A percentile compares a stretch with the other conserved stretches of the same genome.
These are phyloP conservation scores for Cygnus olor DNA, from an alignment of 2,797 vertebrate species.

Conservation along the genomic window DNA sequence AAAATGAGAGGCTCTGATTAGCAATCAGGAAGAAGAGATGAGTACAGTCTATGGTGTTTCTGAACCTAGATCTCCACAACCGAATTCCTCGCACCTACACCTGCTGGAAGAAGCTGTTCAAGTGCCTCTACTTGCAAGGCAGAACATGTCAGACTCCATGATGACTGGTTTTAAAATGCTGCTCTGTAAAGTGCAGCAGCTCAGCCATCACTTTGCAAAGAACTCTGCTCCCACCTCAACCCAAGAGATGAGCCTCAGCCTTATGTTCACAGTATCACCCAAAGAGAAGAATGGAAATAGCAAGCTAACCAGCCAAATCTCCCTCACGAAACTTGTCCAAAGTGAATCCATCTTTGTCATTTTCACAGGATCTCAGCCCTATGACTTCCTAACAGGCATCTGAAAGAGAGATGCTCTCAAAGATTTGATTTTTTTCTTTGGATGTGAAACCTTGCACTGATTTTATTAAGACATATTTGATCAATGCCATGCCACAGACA, in stretches of 20 bases:
- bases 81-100: neutral
- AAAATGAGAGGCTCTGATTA: neutral
- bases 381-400: neutral
- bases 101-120: neutral
- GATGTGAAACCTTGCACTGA: neutral
- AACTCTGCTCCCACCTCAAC: neutral
- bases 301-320: neutral
- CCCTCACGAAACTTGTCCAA: neutral
- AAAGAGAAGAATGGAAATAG: neutral
- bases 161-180: neutral
- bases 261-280: rapidly evolving
- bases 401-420: neutral
- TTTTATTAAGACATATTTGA: constrained; percentile 33
- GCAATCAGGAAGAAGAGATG: neutral
- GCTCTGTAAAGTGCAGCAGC: neutral
- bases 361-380: neutral
- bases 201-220: neutral
- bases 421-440: neutral
- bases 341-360: neutral
- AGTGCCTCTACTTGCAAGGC: neutral
- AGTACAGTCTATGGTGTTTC: neutral
- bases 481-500: constrained; percentile 36
- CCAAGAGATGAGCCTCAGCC: neutral
- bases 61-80: neutral
- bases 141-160: neutral